Percentiles rank a stretch among this genome's conserved stretches.
Evolutionary conservation across 1,140 invertebrate genomes (phyloP).

Genomic region (Yoshiicerus persimilis): DNA sequence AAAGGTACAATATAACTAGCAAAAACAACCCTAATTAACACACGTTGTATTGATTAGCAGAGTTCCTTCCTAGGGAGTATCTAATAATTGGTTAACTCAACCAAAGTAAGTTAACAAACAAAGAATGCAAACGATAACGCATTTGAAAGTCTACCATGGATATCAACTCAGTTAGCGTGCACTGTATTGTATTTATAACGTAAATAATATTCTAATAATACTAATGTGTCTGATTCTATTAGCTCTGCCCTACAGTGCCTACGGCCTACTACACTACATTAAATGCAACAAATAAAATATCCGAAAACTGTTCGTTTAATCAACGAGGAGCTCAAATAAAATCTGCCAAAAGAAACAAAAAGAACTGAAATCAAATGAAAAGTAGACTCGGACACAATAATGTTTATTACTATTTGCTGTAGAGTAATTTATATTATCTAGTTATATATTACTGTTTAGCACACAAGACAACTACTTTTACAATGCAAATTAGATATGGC

Average conservation of each 20-base stretch:
- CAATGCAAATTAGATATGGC: not conserved
- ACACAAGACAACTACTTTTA: not conserved
- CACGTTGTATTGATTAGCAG: not conserved
- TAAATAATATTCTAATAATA: not conserved
- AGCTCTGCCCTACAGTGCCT: not conserved
- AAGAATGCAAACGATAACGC: not conserved
- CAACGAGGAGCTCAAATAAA: not conserved
- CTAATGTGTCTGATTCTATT: not conserved
- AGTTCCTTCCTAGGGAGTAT: not conserved
- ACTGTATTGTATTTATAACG: not conserved
- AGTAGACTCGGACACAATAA: not conserved
- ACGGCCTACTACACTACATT: not conserved
- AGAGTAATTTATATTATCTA: not conserved
- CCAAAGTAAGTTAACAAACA: not conserved
- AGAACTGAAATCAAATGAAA: not conserved
- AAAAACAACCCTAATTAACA: not conserved
- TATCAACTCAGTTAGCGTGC: not conserved
- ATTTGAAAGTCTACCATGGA: too few species aligned
- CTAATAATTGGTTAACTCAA: not conserved
- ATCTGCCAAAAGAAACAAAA: not conserved
- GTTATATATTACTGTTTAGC: not conserved
- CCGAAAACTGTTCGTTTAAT: not conserved
- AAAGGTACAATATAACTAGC: too few species aligned
- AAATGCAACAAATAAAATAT: not conserved
- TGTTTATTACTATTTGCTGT: slow-evolving; percentile 2